Evolutionary conservation across 2,113 vertebrate species (phyloP).

Genomic region (Opisthocomus hoazin): DNA sequence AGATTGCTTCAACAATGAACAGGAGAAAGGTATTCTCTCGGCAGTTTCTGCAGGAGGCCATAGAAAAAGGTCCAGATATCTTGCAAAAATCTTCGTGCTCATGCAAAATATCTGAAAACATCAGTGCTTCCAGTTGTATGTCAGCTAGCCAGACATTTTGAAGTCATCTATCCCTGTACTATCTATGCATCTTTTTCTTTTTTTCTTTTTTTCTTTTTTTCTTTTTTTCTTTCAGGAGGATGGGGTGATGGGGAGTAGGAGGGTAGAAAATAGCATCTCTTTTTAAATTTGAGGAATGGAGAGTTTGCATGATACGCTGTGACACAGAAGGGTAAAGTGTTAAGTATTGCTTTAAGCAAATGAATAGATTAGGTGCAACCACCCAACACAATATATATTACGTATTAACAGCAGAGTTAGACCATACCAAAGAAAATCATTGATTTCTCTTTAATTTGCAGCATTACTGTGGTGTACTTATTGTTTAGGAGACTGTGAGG

Average conservation of each 20-base stretch:
- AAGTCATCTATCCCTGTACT: neutral
- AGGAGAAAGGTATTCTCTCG: neutral
- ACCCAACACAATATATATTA: neutral
- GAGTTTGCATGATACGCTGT: neutral
- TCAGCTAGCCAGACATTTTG: neutral
- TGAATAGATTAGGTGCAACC: neutral
- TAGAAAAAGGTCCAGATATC: neutral
- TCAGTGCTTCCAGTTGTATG: neutral
- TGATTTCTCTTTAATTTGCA: conserved; percentile 5
- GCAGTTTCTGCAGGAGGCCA: neutral
- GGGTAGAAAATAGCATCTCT: neutral
- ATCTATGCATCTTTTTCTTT: neutral
- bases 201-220: neutral
- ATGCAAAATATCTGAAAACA: neutral
- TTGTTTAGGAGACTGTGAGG: neutral
- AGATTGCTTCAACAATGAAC: neutral
- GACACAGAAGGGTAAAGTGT: neutral
- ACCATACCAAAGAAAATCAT: neutral
- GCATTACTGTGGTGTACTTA: neutral
- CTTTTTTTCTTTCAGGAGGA: neutral
- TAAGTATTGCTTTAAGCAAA: neutral
- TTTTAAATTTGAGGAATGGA: neutral
- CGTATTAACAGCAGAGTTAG: neutral
- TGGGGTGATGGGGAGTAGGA: neutral
- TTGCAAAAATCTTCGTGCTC: neutral